Evolutionary conservation across 2,797 vertebrate genomes (phyloP).

Genomic region (Tiaroga cobitis): DNA sequence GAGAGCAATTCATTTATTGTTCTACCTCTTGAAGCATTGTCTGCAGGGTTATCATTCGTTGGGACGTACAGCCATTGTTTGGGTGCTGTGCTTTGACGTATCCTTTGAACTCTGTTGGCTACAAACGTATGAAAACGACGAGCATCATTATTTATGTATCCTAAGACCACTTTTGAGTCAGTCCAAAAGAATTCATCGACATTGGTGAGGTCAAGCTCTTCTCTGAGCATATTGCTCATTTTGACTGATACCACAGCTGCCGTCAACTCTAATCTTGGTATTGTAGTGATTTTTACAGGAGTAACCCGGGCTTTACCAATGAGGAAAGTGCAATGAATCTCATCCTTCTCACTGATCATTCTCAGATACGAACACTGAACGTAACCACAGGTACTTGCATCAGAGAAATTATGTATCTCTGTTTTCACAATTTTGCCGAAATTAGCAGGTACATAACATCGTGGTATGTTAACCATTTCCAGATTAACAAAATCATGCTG

Average conservation of each 20-base stretch:
- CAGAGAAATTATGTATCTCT: conserved; percentile 44
- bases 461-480: not conserved
- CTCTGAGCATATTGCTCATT: conserved; percentile 31
- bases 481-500: conserved; percentile 4
- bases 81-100: not conserved
- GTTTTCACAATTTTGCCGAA: conserved; percentile 12
- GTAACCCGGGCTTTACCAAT: conserved; percentile 22
- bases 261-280: conserved; percentile 34
- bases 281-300: conserved; percentile 18
- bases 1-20: not conserved
- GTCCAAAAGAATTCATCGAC: conserved; percentile 13
- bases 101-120: not conserved
- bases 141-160: conserved; percentile 36
- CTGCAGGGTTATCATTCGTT: conserved; percentile 6
- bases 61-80: not conserved
- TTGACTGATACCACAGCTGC: conserved; percentile 26
- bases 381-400: conserved; percentile 31
- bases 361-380: conserved; percentile 40
- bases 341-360: conserved; percentile 19
- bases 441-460: conserved; percentile 23
- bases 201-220: conserved; percentile 4
- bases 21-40: conserved; percentile 33
- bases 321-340: conserved; percentile 19
- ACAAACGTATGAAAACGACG: too few relatives aligned
- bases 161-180: conserved; percentile 31